Percentiles rank a stretch among this genome's conserved stretches.
Evolutionary conservation across 2,113 vertebrate species (phyloP).

Genomic region (Micromys minutus): DNA sequence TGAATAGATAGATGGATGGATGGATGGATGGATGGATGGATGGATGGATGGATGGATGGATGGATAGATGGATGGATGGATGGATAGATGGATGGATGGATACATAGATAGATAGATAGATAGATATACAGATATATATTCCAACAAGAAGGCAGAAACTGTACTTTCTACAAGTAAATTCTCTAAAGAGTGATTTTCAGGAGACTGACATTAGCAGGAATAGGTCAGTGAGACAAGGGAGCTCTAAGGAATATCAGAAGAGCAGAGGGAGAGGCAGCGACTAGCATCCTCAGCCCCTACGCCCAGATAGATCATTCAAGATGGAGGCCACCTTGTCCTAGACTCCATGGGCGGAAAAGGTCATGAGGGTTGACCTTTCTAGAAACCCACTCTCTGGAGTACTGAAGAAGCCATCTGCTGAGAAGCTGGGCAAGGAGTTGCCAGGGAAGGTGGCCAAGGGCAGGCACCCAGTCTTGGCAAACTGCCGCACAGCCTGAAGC

Average conservation of each 20-base stretch:
- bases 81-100: no score
- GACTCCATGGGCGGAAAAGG: neutral
- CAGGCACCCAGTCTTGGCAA: neutral
- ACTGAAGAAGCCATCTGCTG: neutral
- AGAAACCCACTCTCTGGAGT: neutral
- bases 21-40: neutral
- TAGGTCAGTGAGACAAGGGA: neutral
- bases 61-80: neutral
- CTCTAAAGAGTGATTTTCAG: neutral
- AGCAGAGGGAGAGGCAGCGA: neutral
- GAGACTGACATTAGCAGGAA: neutral
- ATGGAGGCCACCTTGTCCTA: neutral
- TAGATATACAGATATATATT: neutral
- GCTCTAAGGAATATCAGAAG: neutral
- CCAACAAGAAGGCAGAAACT: neutral
- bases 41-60: neutral
- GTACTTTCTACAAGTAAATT: slow-evolving; percentile 16
- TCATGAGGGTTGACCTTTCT: neutral
- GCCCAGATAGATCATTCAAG: neutral
- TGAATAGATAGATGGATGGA: neutral
- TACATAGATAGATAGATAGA: neutral
- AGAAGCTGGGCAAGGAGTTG: neutral
- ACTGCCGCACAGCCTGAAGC: neutral
- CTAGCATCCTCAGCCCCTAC: neutral
- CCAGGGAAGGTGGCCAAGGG: neutral